These are phyloP conservation scores for Macquaria ambigua DNA, from an alignment of 2,113 vertebrate species.

Conservation along the genomic window DNA sequence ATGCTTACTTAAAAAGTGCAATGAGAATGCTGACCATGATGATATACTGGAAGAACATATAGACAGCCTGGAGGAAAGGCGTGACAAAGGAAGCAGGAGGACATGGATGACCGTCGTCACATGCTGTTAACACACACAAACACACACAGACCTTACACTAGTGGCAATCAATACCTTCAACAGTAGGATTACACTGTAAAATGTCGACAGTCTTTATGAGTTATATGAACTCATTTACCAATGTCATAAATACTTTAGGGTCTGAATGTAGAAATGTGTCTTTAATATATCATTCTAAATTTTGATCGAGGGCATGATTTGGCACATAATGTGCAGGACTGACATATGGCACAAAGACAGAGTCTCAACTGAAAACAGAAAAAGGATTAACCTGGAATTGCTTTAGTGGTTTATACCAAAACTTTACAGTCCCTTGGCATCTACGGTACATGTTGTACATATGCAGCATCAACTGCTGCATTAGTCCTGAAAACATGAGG, in stretches of 20 bases:
- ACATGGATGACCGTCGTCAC: constrained; percentile 82
- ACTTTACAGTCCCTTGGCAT: neutral
- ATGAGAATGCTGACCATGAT: constrained; percentile 99
- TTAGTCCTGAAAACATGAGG: neutral
- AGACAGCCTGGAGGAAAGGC: constrained; percentile 94
- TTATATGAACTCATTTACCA: neutral
- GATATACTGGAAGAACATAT: constrained; percentile 98
- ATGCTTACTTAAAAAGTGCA: constrained; percentile 96
- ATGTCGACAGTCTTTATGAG: neutral
- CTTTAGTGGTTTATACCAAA: neutral
- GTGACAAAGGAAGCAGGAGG: constrained; percentile 92
- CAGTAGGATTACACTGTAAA: neutral
- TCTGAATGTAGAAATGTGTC: no score
- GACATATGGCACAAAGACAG: neutral
- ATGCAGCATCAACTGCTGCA: neutral
- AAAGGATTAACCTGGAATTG: neutral
- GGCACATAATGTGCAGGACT: neutral
- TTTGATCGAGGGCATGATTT: neutral
- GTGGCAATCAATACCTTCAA: neutral
- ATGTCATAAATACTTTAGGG: no score
- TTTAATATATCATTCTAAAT: neutral
- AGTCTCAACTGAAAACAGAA: neutral
- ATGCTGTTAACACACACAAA: constrained; percentile 83
- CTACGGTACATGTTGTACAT: no score
- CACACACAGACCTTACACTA: constrained; percentile 13